phyloP scores from a whole-genome alignment of 1,140 invertebrate genomes.

The Euwallacea fornicatus region DNA sequence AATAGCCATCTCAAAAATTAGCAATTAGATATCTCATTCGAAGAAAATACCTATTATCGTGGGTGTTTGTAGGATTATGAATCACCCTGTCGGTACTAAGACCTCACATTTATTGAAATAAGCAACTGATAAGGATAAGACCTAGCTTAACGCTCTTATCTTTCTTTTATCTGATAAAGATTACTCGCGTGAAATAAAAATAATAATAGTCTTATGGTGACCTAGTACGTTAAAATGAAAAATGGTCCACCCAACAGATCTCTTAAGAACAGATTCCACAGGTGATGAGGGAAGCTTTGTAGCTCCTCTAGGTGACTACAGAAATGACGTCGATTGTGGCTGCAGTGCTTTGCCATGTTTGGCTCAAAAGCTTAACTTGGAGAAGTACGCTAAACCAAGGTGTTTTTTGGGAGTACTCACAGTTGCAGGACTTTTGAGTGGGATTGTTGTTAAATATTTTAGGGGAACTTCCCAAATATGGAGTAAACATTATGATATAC shows the following conservation, averaged over 20 bases:
- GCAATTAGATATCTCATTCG: no score
- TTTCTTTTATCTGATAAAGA: background rate
- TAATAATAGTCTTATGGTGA: constrained; percentile 20
- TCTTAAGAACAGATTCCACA: constrained; percentile 50
- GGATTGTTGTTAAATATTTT: constrained; percentile 60
- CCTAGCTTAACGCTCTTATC: background rate
- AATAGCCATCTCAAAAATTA: no score
- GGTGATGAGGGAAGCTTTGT: constrained; percentile 49
- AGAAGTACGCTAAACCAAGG: constrained; percentile 60
- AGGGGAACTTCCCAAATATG: constrained; percentile 57
- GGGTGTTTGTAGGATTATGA: no score
- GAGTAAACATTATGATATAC: constrained; percentile 45
- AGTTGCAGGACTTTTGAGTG: constrained; percentile 58
- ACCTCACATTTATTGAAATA: constrained; percentile 2
- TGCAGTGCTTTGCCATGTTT: constrained; percentile 59
- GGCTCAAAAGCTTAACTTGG: constrained; percentile 55
- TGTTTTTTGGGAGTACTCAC: constrained; percentile 59
- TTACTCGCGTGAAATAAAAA: constrained; percentile 7
- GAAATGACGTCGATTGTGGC: constrained; percentile 64
- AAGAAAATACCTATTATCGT: no score
- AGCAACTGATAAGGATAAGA: constrained; percentile 15
- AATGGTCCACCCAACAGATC: constrained; percentile 49
- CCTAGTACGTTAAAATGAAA: constrained; percentile 24
- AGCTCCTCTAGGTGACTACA: constrained; percentile 48
- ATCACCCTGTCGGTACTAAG: no score